A percentile compares a stretch with the other conserved stretches of the same genome.
Conservation (phyloP, 2,113 vertebrate genomes). For the Equus quagga region DNA sequence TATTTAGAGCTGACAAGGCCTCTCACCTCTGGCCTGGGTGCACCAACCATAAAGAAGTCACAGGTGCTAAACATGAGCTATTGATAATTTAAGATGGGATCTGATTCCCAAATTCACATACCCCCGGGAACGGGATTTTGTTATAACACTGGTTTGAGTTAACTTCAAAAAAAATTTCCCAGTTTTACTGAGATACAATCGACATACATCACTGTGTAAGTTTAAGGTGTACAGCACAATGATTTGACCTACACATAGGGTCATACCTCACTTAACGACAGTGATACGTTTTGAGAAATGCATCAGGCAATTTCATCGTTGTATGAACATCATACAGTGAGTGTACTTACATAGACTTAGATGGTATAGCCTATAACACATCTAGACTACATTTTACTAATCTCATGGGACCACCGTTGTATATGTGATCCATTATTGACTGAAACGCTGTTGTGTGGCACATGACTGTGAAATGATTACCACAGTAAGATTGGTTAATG, state of each 20-base stretch:
- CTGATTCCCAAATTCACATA: not conserved
- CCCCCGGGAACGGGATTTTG: not conserved
- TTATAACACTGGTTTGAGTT: not conserved
- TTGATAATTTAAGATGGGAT: not conserved
- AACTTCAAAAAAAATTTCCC: not conserved
- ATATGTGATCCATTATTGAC: no score
- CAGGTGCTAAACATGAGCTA: not conserved
- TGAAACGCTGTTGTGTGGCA: no score
- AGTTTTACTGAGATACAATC: not conserved
- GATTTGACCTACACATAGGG: not conserved
- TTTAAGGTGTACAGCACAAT: not conserved
- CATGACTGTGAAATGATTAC: not conserved
- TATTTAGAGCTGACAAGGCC: not conserved
- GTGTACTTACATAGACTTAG: no score
- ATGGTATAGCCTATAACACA: no score
- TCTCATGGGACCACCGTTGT: no score
- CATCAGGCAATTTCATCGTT: no score
- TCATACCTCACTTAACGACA: no score
- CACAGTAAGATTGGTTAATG: not conserved
- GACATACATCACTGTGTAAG: not conserved
- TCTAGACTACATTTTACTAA: no score
- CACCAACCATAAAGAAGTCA: not conserved
- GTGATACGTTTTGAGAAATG: no score
- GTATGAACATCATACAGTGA: no score
- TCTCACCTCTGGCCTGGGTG: not conserved